A percentile compares a stretch with the other conserved stretches of the same genome.
Evolutionary conservation across 1,140 invertebrate species (phyloP).

Genomic region (Yoshiicerus persimilis): DNA sequence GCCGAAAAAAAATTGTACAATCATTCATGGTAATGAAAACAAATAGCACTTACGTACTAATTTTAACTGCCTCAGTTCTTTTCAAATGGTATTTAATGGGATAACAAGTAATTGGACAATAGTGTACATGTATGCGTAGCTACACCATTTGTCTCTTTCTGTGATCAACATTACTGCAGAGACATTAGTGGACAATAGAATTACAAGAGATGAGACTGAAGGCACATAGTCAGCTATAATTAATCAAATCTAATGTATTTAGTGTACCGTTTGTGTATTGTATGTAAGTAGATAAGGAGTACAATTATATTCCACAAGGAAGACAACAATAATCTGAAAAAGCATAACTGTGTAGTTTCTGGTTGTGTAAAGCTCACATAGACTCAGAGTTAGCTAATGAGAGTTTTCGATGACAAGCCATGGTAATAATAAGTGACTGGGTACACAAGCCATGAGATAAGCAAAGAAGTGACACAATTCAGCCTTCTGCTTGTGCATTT

Average conservation of each 20-base stretch:
- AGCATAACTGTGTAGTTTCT: background rate
- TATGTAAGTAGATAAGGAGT: background rate
- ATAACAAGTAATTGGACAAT: background rate
- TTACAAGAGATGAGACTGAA: too few species aligned
- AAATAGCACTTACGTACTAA: background rate
- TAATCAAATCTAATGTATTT: background rate
- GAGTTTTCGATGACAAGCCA: background rate
- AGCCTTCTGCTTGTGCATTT: background rate
- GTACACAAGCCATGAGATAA: background rate
- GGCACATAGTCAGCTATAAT: background rate
- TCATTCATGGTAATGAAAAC: background rate
- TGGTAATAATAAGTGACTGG: background rate
- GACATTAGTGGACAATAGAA: background rate
- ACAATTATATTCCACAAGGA: background rate
- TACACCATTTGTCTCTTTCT: background rate
- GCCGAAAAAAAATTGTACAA: background rate
- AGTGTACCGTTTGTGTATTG: background rate
- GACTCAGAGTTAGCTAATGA: background rate
- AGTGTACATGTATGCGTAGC: background rate
- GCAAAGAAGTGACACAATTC: background rate
- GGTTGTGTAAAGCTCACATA: background rate
- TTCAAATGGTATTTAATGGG: background rate
- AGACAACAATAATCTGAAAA: background rate
- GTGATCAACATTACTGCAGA: background rate
- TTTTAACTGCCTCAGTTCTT: background rate